These are phyloP conservation scores for Catamblyrhynchus diadema DNA, from an alignment of 2,797 vertebrate genomes.

Conservation along the genomic window DNA sequence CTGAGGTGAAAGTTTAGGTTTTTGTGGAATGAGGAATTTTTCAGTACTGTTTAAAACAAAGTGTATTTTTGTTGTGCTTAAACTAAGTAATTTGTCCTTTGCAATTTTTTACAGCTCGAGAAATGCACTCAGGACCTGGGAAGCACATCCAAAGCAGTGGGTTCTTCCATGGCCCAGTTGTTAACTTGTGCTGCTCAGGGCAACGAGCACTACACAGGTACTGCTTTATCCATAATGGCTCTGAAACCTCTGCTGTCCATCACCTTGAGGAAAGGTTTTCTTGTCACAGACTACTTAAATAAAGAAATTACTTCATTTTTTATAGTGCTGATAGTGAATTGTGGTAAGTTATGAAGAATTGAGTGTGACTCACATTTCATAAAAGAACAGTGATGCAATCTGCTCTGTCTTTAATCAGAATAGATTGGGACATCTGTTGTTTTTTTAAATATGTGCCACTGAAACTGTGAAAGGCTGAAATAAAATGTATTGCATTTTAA, in stretches of 20 bases:
- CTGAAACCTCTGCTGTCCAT: background rate
- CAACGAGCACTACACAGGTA: constrained; percentile 98
- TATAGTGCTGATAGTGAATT: background rate
- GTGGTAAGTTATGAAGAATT: background rate
- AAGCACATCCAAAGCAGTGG: constrained; percentile 96
- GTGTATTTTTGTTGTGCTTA: background rate
- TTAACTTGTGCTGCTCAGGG: constrained; percentile 97
- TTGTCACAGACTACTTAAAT: background rate
- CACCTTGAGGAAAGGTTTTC: background rate
- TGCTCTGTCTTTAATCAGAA: background rate
- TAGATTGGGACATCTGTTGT: background rate
- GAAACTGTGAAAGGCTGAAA: background rate
- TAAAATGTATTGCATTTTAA: background rate
- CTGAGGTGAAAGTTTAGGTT: background rate
- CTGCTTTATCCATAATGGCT: background rate
- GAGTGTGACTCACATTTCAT: background rate
- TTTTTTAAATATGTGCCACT: background rate
- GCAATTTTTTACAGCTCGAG: constrained; percentile 82
- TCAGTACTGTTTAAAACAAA: background rate
- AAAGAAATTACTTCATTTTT: background rate
- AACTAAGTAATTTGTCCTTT: background rate
- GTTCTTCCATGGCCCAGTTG: constrained; percentile 97
- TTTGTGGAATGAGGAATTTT: background rate
- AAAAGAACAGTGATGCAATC: background rate
- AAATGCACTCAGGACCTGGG: constrained; percentile 98